Base-by-base conservation (phyloP, 1,140 invertebrate species). In the Pseudobourletiella spinata region DNA sequence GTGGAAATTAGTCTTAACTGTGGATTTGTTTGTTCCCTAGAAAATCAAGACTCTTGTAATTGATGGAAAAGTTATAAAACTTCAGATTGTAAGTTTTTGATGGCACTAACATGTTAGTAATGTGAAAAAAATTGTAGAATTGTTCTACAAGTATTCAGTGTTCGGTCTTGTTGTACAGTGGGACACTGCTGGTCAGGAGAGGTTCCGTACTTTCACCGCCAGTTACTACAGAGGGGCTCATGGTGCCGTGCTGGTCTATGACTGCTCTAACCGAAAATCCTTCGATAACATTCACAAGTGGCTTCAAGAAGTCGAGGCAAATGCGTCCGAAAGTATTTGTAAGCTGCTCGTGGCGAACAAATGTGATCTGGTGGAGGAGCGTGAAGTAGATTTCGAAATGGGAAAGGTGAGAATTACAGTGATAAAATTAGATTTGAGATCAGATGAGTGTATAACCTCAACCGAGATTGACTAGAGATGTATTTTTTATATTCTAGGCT, bases 131-230 rank as follows among this genome's bases (percentile, higher is more conserved):
- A n/a, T n/a, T n/a, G n/a, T n/a, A n/a, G n/a, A n/a, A n/a, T n/a
- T n/a, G n/a, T n/a, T n/a, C n/a, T n/a, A n/a, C n/a, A n/a, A n/a
- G n/a, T n/a, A n/a, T n/a, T n/a, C n/a, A n/a, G n/a, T n/a, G n/a
- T n/a, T n/a, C n/a, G n/a, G n/a, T n/a, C n/a, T n/a, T n/a, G n/a
- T n/a, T n/a, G n/a, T 11, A 15, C 20, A 85, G 80, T 97, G 90
- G 91, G 91, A 96, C 76, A 96, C 91, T 4, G 91, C 92, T 11
- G 91, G 92, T 1, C 92, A 96, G 74, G 92, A 96, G 77, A 82
- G 91, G 74, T 95, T 94, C 77, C 82, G 91, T 67, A 89, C 91
- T 72, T 84, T 95, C 16, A 93, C 91, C 1, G 90, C 94, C 65
- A 91, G 91, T 68, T 95, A 95, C 75, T 96, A 95, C 76, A 82